A percentile compares a stretch with the other conserved stretches of the same genome.
These are phyloP conservation scores for Hypotaenidia philippensis DNA, from an alignment of 2,797 vertebrate species.

Conservation along the genomic window DNA sequence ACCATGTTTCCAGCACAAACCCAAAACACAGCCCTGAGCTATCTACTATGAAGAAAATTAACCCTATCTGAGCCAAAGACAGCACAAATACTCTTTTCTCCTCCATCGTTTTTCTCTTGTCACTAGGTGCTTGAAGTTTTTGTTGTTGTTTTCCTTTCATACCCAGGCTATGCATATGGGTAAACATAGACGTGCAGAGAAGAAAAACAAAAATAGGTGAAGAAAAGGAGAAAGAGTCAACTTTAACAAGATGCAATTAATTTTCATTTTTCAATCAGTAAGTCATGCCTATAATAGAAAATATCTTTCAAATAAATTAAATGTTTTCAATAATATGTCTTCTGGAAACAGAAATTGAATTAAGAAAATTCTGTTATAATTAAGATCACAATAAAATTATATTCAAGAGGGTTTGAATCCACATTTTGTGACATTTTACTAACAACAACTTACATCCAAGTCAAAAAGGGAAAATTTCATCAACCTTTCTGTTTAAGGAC, in stretches of 20 bases:
- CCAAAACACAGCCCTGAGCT: no score
- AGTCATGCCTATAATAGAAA: not conserved
- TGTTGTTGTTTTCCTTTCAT: not conserved
- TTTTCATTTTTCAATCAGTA: not conserved
- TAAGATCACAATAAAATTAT: not conserved
- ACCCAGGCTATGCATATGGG: rapidly evolving
- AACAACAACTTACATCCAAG: not conserved
- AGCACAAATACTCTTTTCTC: not conserved
- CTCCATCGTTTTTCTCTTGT: not conserved
- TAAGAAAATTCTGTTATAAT: not conserved
- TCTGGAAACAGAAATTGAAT: not conserved
- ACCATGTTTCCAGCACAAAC: no score
- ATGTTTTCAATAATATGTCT: not conserved
- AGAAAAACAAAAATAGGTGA: not conserved
- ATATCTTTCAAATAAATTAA: not conserved
- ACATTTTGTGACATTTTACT: not conserved
- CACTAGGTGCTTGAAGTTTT: not conserved
- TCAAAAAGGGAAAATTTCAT: not conserved
- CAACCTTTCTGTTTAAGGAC: not conserved
- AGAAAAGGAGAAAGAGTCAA: not conserved
- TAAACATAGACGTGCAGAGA: not conserved
- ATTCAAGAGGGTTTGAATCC: not conserved
- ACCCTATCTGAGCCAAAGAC: no score
- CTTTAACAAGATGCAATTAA: not conserved
- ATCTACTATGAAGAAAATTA: no score